Conservation (phyloP, 1,140 invertebrate species). For the Goniozus legneri region DNA sequence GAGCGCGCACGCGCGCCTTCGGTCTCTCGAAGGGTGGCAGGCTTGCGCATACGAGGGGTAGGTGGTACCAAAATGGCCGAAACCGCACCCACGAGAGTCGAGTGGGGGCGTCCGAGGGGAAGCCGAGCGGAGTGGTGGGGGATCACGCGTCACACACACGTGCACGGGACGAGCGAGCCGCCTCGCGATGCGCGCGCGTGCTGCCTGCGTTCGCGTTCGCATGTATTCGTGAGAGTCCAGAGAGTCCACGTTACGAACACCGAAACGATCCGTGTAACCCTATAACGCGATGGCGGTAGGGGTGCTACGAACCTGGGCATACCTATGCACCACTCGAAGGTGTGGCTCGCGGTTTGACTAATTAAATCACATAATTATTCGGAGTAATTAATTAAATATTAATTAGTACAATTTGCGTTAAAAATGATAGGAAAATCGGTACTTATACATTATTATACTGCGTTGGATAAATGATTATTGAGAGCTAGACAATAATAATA, state of each 20-base stretch:
- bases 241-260: no score
- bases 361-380: slow-evolving; percentile 20
- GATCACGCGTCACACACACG: background rate
- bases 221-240: no score
- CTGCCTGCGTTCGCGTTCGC: background rate
- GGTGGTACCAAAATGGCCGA: slow-evolving; percentile 50
- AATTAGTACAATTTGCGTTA: no score
- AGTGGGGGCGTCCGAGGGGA: slow-evolving; percentile 41
- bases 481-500: no score
- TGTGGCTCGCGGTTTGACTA: slow-evolving; percentile 19
- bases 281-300: slow-evolving; percentile 14
- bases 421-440: no score
- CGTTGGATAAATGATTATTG: no score
- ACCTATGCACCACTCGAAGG: slow-evolving; percentile 28
- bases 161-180: background rate
- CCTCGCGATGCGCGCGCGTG: background rate
- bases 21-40: slow-evolving; percentile 25
- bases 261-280: slow-evolving; percentile 24
- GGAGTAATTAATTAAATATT: slow-evolving; percentile 22
- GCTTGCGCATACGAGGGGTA: slow-evolving; percentile 34
- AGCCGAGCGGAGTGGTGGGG: slow-evolving; percentile 1
- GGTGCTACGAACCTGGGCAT: slow-evolving; percentile 20
- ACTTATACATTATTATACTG: no score
- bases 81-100: slow-evolving; percentile 27
- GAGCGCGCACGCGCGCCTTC: slow-evolving; percentile 17